Evolutionary conservation across 2,888 invertebrate genomes (phyloP), one percentile per base, ranked within the genome.

Genomic region (Marasmarcha lunaedactyla): DNA sequence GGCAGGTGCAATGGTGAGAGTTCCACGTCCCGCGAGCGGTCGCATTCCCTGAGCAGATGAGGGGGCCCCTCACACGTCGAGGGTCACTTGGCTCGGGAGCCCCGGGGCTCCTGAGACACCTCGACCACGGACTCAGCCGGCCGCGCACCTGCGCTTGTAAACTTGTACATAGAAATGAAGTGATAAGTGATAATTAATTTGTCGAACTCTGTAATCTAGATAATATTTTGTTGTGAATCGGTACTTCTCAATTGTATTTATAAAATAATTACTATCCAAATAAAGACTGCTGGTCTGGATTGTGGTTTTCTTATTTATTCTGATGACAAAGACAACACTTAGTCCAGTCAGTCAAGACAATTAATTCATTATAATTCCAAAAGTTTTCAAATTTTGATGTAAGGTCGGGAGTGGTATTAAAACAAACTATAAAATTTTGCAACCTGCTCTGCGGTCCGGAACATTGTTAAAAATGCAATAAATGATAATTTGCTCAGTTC

Each of bases 11-110:
- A 64, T 64, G 77, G 74, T 41, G 69, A 69, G 54, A 55, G 70
- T 44, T 65, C 74, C 30, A 62, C 63, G 44, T 67, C 72, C 35
- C 77, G 78, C 48, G 70, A 68, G 61, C 76, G 84, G 36, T 83
- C 83, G 53, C 84, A 90, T 71, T 90, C 90, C 59, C 85, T 90
- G 52, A 89, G 89, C 61, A 86, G 90, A 87, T 90, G 89, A 90
- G 85, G 73, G 62, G 64, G 63, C 51, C 20, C 7, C 20, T 20
- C 20, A 20, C 20, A 5, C n/a, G 20, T 3, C 3, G 44, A 52
- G 59, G 39, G 42, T 55, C 57, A 55, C 53, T 20, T 7, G 3
- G 20, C 20, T n/a, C 30, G 30, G 30, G 9, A 30, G 30, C 30
- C 4, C n/a, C 6, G 6, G 10, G 9, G 3, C 30, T 4, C 30